phyloP scores from a whole-genome alignment of 2,888 invertebrate genomes.

The Gisinianus flammeolus region DNA sequence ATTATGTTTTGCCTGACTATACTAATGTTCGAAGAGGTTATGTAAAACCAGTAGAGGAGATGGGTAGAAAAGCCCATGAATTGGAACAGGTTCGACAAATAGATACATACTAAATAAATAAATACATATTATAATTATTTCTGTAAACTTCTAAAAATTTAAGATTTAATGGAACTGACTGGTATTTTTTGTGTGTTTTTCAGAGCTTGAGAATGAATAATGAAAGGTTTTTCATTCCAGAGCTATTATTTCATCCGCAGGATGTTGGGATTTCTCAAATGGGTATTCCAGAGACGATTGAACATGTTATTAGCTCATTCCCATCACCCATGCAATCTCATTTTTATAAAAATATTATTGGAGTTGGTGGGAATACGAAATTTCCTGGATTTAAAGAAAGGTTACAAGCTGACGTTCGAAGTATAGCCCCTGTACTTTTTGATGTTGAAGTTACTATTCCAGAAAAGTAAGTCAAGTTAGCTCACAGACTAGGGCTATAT shows the following conservation, averaged over 20 bases:
- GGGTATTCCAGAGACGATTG: conserved; percentile 90
- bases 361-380: conserved; percentile 80
- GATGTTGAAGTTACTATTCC: conserved; percentile 76
- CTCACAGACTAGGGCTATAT: too few species aligned
- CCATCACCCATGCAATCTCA: conserved; percentile 76
- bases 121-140: too few species aligned
- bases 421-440: conserved; percentile 77
- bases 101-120: background rate
- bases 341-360: conserved; percentile 80
- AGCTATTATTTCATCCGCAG: conserved; percentile 90
- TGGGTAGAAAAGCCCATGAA: conserved; percentile 61
- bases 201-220: conserved; percentile 87
- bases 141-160: too few species aligned
- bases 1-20: conserved; percentile 97
- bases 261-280: conserved; percentile 90
- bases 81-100: conserved; percentile 62
- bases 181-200: too few species aligned
- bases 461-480: conserved; percentile 69
- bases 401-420: conserved; percentile 77
- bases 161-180: too few species aligned
- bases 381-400: conserved; percentile 86
- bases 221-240: conserved; percentile 93
- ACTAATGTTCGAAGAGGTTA: conserved; percentile 85
- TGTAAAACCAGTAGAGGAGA: conserved; percentile 65
- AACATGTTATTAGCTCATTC: conserved; percentile 76